Evolutionary conservation across 2,113 vertebrate genomes (phyloP), one percentile per base, ranked within the genome.

Genomic region (Halichoerus grypus): DNA sequence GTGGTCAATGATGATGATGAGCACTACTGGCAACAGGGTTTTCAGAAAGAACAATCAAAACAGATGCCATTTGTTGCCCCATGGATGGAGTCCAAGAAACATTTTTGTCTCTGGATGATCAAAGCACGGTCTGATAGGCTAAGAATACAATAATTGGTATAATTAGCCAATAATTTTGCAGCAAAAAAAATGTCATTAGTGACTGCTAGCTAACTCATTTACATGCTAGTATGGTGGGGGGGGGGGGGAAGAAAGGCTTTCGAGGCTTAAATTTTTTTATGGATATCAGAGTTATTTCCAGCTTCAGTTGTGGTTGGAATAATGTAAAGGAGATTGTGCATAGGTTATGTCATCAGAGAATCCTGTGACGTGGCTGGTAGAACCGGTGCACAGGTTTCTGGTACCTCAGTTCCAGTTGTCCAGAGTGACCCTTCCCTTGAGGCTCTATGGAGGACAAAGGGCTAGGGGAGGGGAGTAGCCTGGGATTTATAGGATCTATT

Each of bases 161-260:
- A 98, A 98, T 98, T 97, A 98, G 97, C 98, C 96, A 98, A 98
- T 98, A 98, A 98, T 98, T 97, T 98, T 98, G 92, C 77, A 97
- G 1, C 19, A 94, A 93, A 98, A 93, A 98, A 76, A 79, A n/a
- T 53, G 76, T 94, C 97, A 94, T 80, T 91, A 96, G 88, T 96
- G 96, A 95, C 97, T 98, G 93, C 95, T 74, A 55, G 97, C 97
- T 82, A 82, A 87, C 22, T 97, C 94, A 72, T 98, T 96, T 96
- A 91, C 95, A 97, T 90, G 92, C 90, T 97, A 98, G 98, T 97
- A 86, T 95, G 1, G 5, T 3, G 46, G 8, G 4, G 19, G 22
- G 46, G 8, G 4, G 19, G 22, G 0, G 0, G 4, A 15, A 51
- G 51, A 49, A 82, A 82, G 33, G 33, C 3, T 53, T 67, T 81